These are phyloP conservation scores for Aplidium turbinatum DNA, from an alignment of 23 tunicate genomes.

Conservation along the genomic window DNA sequence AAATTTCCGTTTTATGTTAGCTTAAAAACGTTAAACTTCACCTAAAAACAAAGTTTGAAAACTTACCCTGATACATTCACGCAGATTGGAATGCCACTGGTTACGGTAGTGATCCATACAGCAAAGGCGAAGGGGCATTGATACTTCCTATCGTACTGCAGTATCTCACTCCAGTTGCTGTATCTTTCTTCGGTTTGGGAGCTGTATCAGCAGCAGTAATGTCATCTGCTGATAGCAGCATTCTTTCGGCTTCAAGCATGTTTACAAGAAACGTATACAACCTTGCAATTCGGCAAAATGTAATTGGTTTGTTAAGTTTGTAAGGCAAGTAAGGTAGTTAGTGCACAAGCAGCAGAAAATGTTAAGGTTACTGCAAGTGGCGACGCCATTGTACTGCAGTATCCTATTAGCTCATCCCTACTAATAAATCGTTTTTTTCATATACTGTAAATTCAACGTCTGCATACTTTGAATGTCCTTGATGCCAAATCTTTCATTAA, in stretches of 20 bases:
- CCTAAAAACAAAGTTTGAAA: too few species aligned
- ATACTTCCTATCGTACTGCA: conserved; percentile 73
- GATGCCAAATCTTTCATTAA: too few species aligned
- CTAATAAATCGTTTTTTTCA: too few species aligned
- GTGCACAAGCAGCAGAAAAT: too few species aligned
- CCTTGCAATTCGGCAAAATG: conserved; percentile 26
- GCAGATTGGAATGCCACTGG: conserved; percentile 55
- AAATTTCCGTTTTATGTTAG: too few species aligned
- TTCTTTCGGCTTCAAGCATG: conserved; percentile 68
- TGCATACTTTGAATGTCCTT: too few species aligned
- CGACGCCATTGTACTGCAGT: too few species aligned
- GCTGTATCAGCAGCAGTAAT: conserved; percentile 92
- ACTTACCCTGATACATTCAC: background rate
- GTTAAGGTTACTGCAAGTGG: too few species aligned
- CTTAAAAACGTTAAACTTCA: too few species aligned
- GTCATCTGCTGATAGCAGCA: conserved; percentile 84
- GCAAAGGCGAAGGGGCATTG: conserved; percentile 35
- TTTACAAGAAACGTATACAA: conserved; percentile 67
- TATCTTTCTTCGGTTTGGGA: conserved; percentile 75
- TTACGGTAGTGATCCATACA: conserved; percentile 36
- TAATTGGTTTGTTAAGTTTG: background rate
- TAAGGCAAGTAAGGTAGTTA: too few species aligned
- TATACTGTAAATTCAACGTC: too few species aligned
- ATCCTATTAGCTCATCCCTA: too few species aligned
- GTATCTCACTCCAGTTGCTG: conserved; percentile 63